These are phyloP conservation scores for Aelia acuminata DNA, from an alignment of 2,888 invertebrate species.

Conservation along the genomic window DNA sequence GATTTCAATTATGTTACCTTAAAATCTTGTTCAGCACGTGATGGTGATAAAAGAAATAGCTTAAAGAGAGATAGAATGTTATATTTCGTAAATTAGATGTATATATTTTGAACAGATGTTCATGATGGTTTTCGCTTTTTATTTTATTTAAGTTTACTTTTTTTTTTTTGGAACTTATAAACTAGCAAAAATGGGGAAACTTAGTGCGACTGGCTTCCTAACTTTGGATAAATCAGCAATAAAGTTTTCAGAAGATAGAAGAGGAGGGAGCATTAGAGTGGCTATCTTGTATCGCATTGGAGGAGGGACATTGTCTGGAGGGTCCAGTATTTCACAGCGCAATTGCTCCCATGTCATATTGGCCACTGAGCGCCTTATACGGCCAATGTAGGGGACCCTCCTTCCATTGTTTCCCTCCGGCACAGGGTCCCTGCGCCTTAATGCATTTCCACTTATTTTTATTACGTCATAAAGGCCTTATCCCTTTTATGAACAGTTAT, in stretches of 20 bases:
- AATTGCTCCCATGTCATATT: conserved; percentile 50
- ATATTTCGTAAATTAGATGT: too few species aligned
- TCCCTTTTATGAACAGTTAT: conserved; percentile 17
- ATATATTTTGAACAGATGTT: too few species aligned
- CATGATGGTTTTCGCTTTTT: too few species aligned
- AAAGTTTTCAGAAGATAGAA: conserved; percentile 14
- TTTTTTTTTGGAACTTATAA: neutral
- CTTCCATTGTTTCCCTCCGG: conserved; percentile 25
- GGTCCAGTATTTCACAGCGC: conserved; percentile 41
- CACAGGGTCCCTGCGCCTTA: neutral
- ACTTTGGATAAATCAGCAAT: conserved; percentile 2
- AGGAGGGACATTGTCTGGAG: conserved; percentile 17
- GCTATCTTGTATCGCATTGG: conserved; percentile 41
- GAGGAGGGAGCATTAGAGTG: conserved; percentile 16
- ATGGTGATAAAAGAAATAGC: too few species aligned
- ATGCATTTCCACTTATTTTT: conserved; percentile 49
- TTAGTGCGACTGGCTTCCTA: neutral
- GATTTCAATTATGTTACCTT: too few species aligned
- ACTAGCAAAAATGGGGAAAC: neutral
- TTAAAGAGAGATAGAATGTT: too few species aligned
- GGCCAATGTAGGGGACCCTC: neutral
- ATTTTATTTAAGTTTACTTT: too few species aligned
- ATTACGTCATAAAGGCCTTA: conserved; percentile 29
- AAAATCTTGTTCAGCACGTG: too few species aligned
- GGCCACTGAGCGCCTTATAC: conserved; percentile 29